phyloP scores from a whole-genome alignment of 2,113 vertebrate species.

The Phyllopteryx taeniolatus region DNA sequence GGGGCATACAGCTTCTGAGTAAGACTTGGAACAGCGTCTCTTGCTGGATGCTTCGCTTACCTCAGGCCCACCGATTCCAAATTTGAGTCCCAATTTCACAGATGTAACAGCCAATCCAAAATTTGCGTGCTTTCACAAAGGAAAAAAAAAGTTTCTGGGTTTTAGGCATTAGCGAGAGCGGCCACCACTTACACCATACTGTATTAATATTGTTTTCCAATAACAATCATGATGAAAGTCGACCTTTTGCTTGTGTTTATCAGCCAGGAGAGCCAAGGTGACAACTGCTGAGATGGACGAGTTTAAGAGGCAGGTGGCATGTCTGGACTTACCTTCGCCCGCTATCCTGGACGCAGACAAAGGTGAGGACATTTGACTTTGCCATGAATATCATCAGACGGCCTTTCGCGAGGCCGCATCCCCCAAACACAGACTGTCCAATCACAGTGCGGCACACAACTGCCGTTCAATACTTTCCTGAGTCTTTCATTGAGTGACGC shows the following conservation, averaged over 20 bases:
- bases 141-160: too few species aligned
- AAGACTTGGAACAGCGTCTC: slow-evolving; percentile 13
- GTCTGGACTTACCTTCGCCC: slow-evolving; percentile 32
- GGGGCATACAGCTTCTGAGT: slow-evolving; percentile 35
- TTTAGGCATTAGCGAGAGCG: too few species aligned
- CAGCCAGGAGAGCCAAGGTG: slow-evolving; percentile 35
- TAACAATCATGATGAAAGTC: too few species aligned
- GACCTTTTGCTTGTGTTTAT: slow-evolving; percentile 10
- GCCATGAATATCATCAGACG: not conserved
- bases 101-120: too few species aligned
- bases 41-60: not conserved
- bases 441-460: not conserved
- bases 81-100: too few species aligned
- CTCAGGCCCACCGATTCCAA: not conserved
- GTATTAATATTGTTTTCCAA: too few species aligned
- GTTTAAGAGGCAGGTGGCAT: slow-evolving; percentile 39
- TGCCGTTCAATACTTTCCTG: too few species aligned
- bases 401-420: not conserved
- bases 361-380: slow-evolving; percentile 23
- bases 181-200: too few species aligned
- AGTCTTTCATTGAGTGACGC: too few species aligned
- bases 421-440: not conserved
- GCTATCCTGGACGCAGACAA: slow-evolving; percentile 25
- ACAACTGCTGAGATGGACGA: slow-evolving; percentile 36
- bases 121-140: too few species aligned